Evolutionary conservation across 2,113 vertebrate species (phyloP), one percentile per base, ranked within the genome.

Genomic region (Agelaius phoeniceus): DNA sequence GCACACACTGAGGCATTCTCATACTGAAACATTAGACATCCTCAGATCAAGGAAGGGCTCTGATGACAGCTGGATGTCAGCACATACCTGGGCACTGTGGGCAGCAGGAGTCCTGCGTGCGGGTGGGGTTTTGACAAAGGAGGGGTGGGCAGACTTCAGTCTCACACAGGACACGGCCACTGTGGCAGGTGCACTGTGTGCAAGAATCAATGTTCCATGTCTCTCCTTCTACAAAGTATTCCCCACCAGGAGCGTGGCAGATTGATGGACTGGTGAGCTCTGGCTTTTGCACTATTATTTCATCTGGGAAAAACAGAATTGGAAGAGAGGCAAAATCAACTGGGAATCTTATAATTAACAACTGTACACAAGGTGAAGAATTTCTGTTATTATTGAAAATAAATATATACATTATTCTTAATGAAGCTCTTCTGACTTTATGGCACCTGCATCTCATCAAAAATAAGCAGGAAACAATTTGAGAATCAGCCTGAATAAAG

Each of bases 121-220:
- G 98, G 7, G 98, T 96, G n/a, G 99, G 99, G 84, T 95, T 98
- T 95, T 98, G 98, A 96, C 99, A 99, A 27, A 99, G 98, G 72
- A 99, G 97, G 3, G 99, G 99, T 2, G 99, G 99, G 48, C 99
- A 99, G 88, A 99, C 99, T 98, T 99, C 99, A 1, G 98, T 98
- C 96, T 99, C 99, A 63, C 99, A 99, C 27, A 99, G 97, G 75
- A 99, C 98, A 22, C 98, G 98, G n/a, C 98, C 98, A 1, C 98
- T 98, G 94, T 99, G 98, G 92, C 99, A 99, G 2, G 99, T 98
- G 73, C 99, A 99, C 66, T 99, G 99, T 0, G 98, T 99, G 69
- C 99, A 99, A 44, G 98, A 98, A 97, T 99, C 99, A 28, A 99
- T 99, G 94, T 98, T 99, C 99, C 99, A 99, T 0, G 98, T 99